phyloP scores from a whole-genome alignment of 2,797 vertebrate genomes.

The Halcyon badia region DNA sequence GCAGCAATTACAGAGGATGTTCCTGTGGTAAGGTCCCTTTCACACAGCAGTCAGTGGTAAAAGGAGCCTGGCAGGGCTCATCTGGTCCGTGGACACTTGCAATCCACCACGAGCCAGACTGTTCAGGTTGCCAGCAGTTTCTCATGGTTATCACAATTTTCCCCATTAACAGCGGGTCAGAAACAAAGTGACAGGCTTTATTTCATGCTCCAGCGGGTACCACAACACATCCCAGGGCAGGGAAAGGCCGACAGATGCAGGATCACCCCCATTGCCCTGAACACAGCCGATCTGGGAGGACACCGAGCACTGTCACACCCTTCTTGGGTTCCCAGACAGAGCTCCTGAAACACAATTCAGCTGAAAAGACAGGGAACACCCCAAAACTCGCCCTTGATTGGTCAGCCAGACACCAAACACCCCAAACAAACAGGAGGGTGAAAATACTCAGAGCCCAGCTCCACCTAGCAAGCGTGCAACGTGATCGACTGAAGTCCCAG shows the following conservation, averaged over 20 bases:
- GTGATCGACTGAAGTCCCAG: rapidly evolving
- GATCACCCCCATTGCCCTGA: not conserved
- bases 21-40: not conserved
- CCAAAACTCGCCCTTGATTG: not conserved
- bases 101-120: not conserved
- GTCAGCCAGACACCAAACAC: not conserved
- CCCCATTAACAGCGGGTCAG: not conserved
- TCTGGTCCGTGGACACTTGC: not conserved
- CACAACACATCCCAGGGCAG: not conserved
- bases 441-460: not conserved
- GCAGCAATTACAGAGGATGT: not conserved
- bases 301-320: not conserved
- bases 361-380: not conserved
- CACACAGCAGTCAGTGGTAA: not conserved
- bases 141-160: not conserved
- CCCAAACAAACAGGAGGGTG: not conserved
- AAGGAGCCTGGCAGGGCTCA: not conserved
- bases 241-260: not conserved
- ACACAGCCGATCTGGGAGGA: rapidly evolving
- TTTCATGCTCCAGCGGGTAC: not conserved
- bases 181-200: not conserved
- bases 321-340: not conserved
- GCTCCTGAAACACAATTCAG: not conserved
- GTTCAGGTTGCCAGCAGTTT: not conserved
- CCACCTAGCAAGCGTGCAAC: not conserved